Evolutionary conservation across 2,888 invertebrate genomes (phyloP).

Genomic region (Epistrophe eligans): DNA sequence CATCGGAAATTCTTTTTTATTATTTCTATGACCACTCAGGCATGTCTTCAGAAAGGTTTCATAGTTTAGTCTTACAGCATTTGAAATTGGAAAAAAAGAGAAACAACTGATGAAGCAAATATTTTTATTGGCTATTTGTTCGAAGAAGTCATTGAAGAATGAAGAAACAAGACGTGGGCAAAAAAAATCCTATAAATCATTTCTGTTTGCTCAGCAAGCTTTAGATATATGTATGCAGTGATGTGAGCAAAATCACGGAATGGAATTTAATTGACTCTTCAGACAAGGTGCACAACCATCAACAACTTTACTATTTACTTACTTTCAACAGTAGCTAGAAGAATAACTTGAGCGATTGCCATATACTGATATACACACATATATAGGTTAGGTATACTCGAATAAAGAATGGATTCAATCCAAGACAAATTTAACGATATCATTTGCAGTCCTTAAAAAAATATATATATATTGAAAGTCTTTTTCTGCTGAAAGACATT

Average conservation of each 20-base stretch:
- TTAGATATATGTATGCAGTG: too few relatives aligned
- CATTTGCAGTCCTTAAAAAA: slow-evolving; percentile 16
- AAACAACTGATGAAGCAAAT: not conserved
- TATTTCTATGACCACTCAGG: not conserved
- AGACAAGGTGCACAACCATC: slow-evolving; percentile 25
- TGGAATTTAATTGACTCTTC: slow-evolving; percentile 31
- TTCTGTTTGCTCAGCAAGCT: slow-evolving; percentile 3
- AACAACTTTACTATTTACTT: not conserved
- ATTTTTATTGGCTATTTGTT: slow-evolving; percentile 15
- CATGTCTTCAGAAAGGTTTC: not conserved
- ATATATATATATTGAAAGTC: not conserved
- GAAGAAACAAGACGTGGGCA: slow-evolving; percentile 17
- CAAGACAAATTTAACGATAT: slow-evolving; percentile 15
- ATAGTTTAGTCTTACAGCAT: not conserved
- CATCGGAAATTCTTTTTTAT: not conserved
- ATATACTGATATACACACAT: too few relatives aligned
- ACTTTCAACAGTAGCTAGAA: not conserved
- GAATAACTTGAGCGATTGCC: slow-evolving; percentile 20
- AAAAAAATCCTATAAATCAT: slow-evolving; percentile 4
- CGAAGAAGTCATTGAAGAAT: slow-evolving; percentile 10
- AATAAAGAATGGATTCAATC: not conserved
- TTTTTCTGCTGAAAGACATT: not conserved
- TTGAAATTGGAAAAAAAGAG: too few relatives aligned
- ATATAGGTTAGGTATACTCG: too few relatives aligned
- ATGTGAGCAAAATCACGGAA: slow-evolving; percentile 6